Conservation (phyloP, 2,797 vertebrate species). For the Hafferia zeledoni region DNA sequence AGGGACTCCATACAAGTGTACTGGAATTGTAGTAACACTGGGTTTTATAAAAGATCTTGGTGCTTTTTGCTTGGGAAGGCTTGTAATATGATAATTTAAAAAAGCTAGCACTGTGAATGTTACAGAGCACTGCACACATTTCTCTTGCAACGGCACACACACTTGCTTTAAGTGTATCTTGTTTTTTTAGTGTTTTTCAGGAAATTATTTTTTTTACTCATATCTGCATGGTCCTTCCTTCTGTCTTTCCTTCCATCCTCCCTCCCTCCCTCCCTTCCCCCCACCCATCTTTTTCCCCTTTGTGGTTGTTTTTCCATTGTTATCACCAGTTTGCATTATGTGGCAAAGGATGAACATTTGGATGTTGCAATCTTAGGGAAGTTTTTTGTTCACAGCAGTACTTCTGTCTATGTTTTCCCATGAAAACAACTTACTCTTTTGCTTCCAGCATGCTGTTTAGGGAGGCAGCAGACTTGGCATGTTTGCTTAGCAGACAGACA, state of each 20-base stretch:
- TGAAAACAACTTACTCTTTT: background rate
- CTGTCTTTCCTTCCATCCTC: background rate
- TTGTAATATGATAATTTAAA: background rate
- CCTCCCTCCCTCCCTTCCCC: background rate
- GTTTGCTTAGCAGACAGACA: background rate
- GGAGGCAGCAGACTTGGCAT: constrained; percentile 27
- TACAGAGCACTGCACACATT: background rate
- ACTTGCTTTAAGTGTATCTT: background rate
- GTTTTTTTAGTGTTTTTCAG: background rate
- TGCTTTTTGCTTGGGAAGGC: background rate
- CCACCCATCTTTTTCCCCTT: background rate
- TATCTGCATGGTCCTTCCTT: background rate
- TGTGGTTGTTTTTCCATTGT: background rate
- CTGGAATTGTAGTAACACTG: background rate
- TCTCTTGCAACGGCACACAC: background rate
- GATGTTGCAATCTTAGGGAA: background rate
- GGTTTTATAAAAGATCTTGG: background rate
- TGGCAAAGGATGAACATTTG: background rate
- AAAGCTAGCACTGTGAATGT: background rate
- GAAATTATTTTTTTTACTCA: background rate
- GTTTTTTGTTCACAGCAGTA: background rate
- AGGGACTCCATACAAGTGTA: background rate
- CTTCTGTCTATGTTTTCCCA: background rate
- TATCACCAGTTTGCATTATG: background rate
- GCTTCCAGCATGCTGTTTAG: background rate